Evolutionary conservation across 2,888 invertebrate species (phyloP), one percentile per base, ranked within the genome.

Genomic region (Hofmannophila pseudospretella): DNA sequence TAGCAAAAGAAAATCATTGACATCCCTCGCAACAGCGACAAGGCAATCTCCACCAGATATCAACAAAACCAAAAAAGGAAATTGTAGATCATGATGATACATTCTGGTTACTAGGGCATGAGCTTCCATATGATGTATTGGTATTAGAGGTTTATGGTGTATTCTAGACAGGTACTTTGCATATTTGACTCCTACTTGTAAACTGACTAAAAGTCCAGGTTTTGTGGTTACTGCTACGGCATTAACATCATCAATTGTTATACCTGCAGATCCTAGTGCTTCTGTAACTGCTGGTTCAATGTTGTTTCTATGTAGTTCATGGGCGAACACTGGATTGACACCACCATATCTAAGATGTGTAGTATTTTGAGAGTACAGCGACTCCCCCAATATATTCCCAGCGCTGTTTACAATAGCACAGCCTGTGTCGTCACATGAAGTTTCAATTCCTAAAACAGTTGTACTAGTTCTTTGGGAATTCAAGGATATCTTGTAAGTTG

Each of bases 121-220:
- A 1, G 99, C 99, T 88, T 98, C 94, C 99, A 99, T 99, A 59
- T 99, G 99, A 87, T 99, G 99, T 41, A 99, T 93, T 0, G 99
- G 97, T 66, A 99, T 95, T 45, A 99, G 81, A 0, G 97, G 96
- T 68, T 94, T 95, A 0, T 88, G 78, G 45, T 90, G 84, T 35
- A 82, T 78, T 49, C 82, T 88, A 11, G 93, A 91, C 32, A 97
- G 71, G 59, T 92, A 88, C 59, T 93, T 94, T 1, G 95, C 96
- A 89, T 95, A 95, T 47, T 91, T 91, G 28, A 93, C 81, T 22
- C 98, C 98, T 42, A 98, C 91, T 41, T 86, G 50, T 36, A 99
- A 82, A 38, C 96, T 96, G 36, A 94, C 59, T 0, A 91, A 75
- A 45, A 97, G 74, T n/a, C 97, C 95, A 39, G 99, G 99, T 71